phyloP scores from a whole-genome alignment of 1,140 invertebrate species.

The Caerostris extrusa region DNA sequence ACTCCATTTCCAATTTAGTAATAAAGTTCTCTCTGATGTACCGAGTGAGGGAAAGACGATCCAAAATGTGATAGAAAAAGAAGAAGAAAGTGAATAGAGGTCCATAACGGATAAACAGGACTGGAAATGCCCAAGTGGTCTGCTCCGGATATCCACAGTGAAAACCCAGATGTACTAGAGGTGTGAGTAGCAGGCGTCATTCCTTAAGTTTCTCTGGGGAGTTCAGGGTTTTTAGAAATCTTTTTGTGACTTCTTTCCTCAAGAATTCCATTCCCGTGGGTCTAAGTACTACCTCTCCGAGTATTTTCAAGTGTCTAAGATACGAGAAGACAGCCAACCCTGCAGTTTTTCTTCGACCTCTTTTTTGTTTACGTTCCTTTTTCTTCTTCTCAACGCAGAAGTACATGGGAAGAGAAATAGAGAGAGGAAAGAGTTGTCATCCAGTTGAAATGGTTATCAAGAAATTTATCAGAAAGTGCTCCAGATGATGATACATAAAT shows the following conservation, averaged over 20 bases:
- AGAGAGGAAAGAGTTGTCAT: constrained; percentile 25
- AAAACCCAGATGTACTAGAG: constrained; percentile 48
- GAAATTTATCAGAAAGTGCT: constrained; percentile 58
- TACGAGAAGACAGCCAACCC: constrained; percentile 19
- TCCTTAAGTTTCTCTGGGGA: constrained; percentile 55
- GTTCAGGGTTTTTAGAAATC: constrained; percentile 41
- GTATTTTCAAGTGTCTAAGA: constrained; percentile 61
- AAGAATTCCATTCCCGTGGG: constrained; percentile 47
- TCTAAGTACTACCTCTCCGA: not conserved
- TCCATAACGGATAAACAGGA: constrained; percentile 60
- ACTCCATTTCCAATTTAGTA: constrained; percentile 27
- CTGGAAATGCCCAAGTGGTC: constrained; percentile 56
- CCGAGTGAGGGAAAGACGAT: not conserved
- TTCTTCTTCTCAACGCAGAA: not conserved
- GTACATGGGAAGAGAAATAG: not conserved
- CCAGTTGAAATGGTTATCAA: constrained; percentile 53
- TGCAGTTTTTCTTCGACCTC: constrained; percentile 1
- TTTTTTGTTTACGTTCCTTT: constrained; percentile 47
- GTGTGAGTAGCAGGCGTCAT: constrained; percentile 57
- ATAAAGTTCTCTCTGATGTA: constrained; percentile 24
- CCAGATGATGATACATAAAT: constrained; percentile 48
- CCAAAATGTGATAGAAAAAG: constrained; percentile 31
- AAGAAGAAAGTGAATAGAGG: constrained; percentile 52
- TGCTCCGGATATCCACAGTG: constrained; percentile 56
- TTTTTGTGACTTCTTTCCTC: constrained; percentile 53